Percentiles rank a stretch among this genome's conserved stretches.
Conservation (phyloP, 1,140 invertebrate species). For the Drosophila tristis region DNA sequence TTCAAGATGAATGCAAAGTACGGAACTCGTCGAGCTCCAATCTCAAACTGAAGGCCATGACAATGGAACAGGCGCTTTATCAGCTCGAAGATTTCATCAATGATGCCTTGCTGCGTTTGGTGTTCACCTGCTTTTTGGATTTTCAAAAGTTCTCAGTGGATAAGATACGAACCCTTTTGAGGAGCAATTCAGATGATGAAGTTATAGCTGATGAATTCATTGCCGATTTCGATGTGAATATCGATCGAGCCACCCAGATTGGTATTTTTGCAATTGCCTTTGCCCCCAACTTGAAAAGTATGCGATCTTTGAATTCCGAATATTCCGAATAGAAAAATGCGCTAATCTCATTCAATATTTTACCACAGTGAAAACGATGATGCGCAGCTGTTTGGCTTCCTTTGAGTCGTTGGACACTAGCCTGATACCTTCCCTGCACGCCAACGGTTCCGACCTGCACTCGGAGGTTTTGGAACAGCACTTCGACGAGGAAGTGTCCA, state of each 20-base stretch:
- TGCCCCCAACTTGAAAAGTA: constrained; percentile 68
- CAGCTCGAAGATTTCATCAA: constrained; percentile 78
- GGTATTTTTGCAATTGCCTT: constrained; percentile 77
- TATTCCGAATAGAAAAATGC: neutral
- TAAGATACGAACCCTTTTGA: constrained; percentile 62
- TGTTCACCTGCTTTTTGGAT: constrained; percentile 75
- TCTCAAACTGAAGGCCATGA: constrained; percentile 64
- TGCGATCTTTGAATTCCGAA: neutral
- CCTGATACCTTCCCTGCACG: constrained; percentile 73
- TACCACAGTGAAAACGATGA: constrained; percentile 65
- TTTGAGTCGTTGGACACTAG: constrained; percentile 78
- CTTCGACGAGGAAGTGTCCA: constrained; percentile 73
- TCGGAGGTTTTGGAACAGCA: constrained; percentile 76
- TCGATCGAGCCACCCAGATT: constrained; percentile 77
- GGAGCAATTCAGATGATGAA: constrained; percentile 38
- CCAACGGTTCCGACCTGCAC: constrained; percentile 54
- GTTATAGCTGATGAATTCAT: constrained; percentile 68
- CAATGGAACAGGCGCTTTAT: constrained; percentile 63
- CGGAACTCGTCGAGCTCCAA: constrained; percentile 12
- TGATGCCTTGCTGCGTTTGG: constrained; percentile 68
- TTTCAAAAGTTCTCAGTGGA: constrained; percentile 75
- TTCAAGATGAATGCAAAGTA: constrained; percentile 62
- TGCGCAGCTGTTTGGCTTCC: constrained; percentile 77
- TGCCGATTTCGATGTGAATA: constrained; percentile 81
- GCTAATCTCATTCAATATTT: neutral